Evolutionary conservation across 2,888 invertebrate species (phyloP).

Genomic region (Protonemura montana): DNA sequence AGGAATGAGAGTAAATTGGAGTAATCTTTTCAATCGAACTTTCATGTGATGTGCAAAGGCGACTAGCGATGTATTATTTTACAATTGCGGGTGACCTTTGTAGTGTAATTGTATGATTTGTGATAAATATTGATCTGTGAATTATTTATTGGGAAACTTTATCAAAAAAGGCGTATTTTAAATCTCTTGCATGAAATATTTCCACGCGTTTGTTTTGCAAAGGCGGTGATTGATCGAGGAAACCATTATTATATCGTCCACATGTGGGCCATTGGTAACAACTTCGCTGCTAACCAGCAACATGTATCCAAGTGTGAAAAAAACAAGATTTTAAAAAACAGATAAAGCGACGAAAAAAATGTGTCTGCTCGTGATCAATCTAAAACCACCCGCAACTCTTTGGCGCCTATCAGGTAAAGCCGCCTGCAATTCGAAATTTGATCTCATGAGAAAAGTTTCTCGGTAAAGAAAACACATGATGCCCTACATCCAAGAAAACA

Average conservation of each 20-base stretch:
- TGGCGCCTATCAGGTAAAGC: slow-evolving; percentile 21
- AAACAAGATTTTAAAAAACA: background rate
- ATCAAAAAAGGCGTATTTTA: slow-evolving; percentile 2
- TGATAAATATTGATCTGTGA: background rate
- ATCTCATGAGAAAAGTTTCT: slow-evolving; percentile 32
- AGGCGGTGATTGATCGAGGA: background rate
- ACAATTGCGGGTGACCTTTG: background rate
- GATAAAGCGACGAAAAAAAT: background rate
- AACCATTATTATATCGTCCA: background rate
- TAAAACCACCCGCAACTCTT: slow-evolving; percentile 26
- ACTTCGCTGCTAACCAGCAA: background rate
- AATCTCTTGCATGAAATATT: background rate
- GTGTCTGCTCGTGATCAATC: background rate
- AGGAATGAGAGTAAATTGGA: background rate
- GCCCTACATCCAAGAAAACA: slow-evolving; percentile 13
- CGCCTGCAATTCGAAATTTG: slow-evolving; percentile 28
- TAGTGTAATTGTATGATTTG: background rate
- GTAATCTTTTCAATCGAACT: background rate
- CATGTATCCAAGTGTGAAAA: background rate
- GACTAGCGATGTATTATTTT: background rate
- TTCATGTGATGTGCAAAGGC: background rate
- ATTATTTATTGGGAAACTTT: background rate
- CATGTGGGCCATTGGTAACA: background rate
- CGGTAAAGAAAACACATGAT: background rate
- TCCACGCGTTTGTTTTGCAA: background rate